These are phyloP conservation scores for Merops nubicus DNA, from an alignment of 2,113 vertebrate genomes.

Conservation along the genomic window DNA sequence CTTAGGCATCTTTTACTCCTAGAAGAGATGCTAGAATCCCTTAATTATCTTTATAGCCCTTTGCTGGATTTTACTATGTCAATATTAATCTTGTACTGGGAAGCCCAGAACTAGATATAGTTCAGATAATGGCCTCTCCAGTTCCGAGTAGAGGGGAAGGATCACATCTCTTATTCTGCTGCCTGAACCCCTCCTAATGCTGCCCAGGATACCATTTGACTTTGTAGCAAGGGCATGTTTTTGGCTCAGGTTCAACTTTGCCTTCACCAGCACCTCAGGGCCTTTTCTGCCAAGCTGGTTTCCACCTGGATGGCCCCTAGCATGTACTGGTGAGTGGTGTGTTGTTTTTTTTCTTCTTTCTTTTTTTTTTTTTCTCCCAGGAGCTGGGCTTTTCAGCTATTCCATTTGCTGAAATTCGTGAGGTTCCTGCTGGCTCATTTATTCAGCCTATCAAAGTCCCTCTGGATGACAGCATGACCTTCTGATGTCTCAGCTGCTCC, in stretches of 20 bases:
- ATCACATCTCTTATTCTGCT: not conserved
- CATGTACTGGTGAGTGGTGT: not conserved
- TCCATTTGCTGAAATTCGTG: not conserved
- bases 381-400: not conserved
- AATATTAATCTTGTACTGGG: not conserved
- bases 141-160: not conserved
- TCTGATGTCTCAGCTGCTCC: not conserved
- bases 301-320: not conserved
- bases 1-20: not conserved
- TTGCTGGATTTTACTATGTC: not conserved
- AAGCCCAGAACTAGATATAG: not conserved
- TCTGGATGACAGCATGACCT: not conserved
- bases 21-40: accelerated
- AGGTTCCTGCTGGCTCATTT: not conserved
- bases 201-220: not conserved
- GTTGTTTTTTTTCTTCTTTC: no score
- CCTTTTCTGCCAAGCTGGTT: not conserved
- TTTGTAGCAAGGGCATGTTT: not conserved
- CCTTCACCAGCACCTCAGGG: not conserved
- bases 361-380: not conserved
- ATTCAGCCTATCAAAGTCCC: not conserved
- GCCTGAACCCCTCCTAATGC: not conserved
- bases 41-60: not conserved
- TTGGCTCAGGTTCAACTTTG: not conserved
- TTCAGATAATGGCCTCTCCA: not conserved